A percentile compares a stretch with the other conserved stretches of the same genome.
Evolutionary conservation across 2,797 vertebrate genomes (phyloP).

Genomic region (Phrynocephalus guinanensis): DNA sequence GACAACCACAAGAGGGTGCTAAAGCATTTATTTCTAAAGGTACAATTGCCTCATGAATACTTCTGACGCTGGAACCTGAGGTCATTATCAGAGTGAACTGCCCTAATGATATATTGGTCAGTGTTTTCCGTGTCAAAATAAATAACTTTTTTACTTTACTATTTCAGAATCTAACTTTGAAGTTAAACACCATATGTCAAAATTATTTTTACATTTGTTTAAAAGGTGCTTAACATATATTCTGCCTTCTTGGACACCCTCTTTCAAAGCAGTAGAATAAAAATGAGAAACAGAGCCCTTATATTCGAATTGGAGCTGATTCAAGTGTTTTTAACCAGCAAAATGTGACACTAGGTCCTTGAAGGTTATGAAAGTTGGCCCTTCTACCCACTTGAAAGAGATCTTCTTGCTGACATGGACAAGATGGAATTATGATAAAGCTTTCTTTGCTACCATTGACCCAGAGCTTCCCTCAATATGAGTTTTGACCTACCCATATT

Average conservation of each 20-base stretch:
- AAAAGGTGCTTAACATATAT: no score
- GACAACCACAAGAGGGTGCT: conserved; percentile 37
- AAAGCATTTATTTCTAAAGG: not conserved
- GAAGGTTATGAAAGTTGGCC: not conserved
- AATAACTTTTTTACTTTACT: not conserved
- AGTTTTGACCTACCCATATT: not conserved
- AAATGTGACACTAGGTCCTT: not conserved
- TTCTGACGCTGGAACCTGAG: not conserved
- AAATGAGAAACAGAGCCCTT: not conserved
- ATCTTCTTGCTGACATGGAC: not conserved
- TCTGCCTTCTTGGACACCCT: not conserved
- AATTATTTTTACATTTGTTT: not conserved
- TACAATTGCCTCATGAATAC: not conserved
- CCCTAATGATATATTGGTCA: not conserved
- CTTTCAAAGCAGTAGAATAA: not conserved
- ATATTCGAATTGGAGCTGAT: not conserved
- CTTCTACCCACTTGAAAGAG: not conserved
- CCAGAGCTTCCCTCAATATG: not conserved
- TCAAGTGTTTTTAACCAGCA: not conserved
- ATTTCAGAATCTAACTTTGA: not conserved
- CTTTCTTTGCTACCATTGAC: not conserved
- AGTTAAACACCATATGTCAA: not conserved
- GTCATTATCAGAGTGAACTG: not conserved
- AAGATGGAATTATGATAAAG: not conserved
- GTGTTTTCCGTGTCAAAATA: not conserved